Percentiles rank a stretch among this genome's conserved stretches.
Evolutionary conservation across 2,113 vertebrate genomes (phyloP).

Genomic region (Microtus pennsylvanicus): DNA sequence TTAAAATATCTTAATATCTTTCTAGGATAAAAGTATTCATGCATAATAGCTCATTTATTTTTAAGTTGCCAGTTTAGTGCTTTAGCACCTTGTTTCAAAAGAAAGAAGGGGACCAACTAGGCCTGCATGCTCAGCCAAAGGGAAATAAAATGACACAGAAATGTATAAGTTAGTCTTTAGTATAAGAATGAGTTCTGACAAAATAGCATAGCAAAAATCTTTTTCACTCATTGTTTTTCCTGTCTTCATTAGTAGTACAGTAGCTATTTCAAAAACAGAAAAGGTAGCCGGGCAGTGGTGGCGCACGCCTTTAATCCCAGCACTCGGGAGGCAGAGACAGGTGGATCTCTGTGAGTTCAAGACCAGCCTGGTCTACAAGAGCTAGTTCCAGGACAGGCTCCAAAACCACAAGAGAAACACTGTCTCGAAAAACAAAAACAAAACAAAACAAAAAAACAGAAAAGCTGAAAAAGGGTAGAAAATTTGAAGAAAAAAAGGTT

Average conservation of each 20-base stretch:
- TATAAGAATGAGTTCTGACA: conserved; percentile 5
- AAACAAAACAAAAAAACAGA: too few species aligned
- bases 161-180: neutral
- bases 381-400: too few species aligned
- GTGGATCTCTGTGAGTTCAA: too few species aligned
- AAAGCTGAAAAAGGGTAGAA: neutral
- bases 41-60: conserved; percentile 23
- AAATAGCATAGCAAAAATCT: neutral
- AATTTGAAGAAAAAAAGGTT: neutral
- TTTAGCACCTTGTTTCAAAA: conserved; percentile 36
- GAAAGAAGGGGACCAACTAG: neutral
- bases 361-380: too few species aligned
- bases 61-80: conserved; percentile 38
- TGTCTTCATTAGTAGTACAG: conserved; percentile 7
- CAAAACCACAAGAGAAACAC: too few species aligned
- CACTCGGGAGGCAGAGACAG: too few species aligned
- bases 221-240: conserved; percentile 11
- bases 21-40: conserved; percentile 24
- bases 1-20: conserved; percentile 39
- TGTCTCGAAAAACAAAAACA: too few species aligned
- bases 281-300: too few species aligned
- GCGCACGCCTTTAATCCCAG: too few species aligned
- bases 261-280: neutral
- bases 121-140: neutral
- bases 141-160: neutral